A percentile compares a stretch with the other conserved stretches of the same genome.
Conservation (phyloP, 1,140 invertebrate genomes). For the Anadara kagoshimensis region DNA sequence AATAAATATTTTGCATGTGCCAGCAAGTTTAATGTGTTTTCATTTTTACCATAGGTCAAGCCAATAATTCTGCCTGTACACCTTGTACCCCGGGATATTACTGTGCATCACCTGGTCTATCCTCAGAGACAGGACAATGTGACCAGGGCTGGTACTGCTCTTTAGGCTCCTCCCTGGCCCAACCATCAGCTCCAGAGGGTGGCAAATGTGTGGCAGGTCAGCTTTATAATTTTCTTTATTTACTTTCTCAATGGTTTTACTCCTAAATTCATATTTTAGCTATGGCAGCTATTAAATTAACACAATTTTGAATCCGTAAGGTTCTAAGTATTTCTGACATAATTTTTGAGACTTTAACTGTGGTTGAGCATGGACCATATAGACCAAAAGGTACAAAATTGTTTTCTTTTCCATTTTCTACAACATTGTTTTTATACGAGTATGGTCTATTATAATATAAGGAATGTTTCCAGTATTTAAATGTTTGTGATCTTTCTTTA, state of each 20-base stretch:
- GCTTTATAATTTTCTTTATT: background rate
- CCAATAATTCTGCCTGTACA: constrained; percentile 55
- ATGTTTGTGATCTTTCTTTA: background rate
- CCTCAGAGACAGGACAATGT: constrained; percentile 59
- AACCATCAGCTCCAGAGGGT: constrained; percentile 63
- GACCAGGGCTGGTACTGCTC: constrained; percentile 70
- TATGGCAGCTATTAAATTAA: no score
- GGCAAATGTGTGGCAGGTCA: constrained; percentile 64
- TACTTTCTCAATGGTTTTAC: no score
- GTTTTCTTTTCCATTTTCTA: no score
- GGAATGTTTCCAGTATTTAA: background rate
- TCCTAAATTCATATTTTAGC: no score
- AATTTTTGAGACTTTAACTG: no score
- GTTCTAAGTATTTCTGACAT: no score
- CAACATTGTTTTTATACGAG: no score
- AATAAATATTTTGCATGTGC: no score
- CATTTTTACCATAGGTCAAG: constrained; percentile 49
- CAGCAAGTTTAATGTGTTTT: background rate
- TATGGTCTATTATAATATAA: no score
- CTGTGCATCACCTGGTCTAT: constrained; percentile 64
- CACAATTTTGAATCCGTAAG: no score
- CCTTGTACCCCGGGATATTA: constrained; percentile 66
- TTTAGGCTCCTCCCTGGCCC: constrained; percentile 54
- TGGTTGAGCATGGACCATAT: no score
- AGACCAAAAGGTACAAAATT: no score